These are phyloP conservation scores for Cryptoblepharus egeriae DNA, from an alignment of 2,797 vertebrate genomes.

Conservation along the genomic window DNA sequence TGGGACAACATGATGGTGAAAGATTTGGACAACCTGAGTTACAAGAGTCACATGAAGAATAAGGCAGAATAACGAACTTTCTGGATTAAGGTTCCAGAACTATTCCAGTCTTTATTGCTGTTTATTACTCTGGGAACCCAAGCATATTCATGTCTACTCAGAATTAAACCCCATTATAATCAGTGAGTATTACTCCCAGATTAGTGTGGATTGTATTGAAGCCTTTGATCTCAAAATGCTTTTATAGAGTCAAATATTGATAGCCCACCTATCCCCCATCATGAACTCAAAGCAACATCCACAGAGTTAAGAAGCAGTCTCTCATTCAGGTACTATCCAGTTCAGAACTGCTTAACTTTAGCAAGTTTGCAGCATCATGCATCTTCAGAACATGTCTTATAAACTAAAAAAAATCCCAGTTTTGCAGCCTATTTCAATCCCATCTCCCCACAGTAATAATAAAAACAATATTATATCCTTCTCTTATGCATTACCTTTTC, in stretches of 20 bases:
- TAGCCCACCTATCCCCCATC: not conserved
- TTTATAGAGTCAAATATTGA: too few relatives aligned
- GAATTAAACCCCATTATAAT: too few relatives aligned
- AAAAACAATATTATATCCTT: not conserved
- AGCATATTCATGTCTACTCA: too few relatives aligned
- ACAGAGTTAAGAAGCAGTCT: too few relatives aligned
- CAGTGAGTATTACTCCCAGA: too few relatives aligned
- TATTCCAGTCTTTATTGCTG: too few relatives aligned
- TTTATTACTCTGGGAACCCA: not conserved
- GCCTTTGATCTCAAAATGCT: not conserved
- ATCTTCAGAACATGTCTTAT: not conserved
- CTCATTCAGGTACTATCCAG: too few relatives aligned
- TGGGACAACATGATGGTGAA: too few relatives aligned
- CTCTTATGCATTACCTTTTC: not conserved
- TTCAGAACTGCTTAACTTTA: not conserved
- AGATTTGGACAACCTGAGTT: not conserved
- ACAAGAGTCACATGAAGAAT: not conserved
- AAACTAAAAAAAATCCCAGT: not conserved
- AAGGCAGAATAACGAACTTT: too few relatives aligned
- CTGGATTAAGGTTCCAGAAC: not conserved
- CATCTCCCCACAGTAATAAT: not conserved
- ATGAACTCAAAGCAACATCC: not conserved
- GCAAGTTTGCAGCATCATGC: not conserved
- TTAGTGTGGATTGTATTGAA: too few relatives aligned
- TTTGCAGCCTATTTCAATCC: not conserved